Percentiles rank a stretch among this genome's conserved stretches.
Evolutionary conservation across 2,888 invertebrate genomes (phyloP).

Genomic region (Diaprepes abbreviatus): DNA sequence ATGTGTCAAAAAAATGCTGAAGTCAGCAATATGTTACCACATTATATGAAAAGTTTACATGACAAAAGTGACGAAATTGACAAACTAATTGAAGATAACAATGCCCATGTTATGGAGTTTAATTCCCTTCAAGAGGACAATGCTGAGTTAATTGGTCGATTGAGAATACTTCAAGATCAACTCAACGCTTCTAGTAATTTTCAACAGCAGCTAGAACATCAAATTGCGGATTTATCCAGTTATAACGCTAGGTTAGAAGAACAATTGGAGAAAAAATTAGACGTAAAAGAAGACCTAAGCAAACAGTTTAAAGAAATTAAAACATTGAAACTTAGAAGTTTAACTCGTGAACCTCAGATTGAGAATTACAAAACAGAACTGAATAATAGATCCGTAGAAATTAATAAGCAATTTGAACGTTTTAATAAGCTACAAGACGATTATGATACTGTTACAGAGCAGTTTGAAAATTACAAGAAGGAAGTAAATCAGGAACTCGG

Average conservation of each 20-base stretch:
- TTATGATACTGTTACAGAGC: neutral
- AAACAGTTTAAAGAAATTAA: neutral
- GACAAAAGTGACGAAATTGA: neutral
- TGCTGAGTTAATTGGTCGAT: too few relatives aligned
- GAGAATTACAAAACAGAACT: neutral
- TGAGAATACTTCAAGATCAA: neutral
- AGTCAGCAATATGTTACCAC: neutral
- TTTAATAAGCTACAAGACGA: neutral
- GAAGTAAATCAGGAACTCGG: neutral
- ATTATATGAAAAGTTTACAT: neutral
- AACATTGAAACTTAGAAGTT: neutral
- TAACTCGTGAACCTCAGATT: neutral
- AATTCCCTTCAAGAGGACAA: too few relatives aligned
- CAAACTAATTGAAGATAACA: neutral
- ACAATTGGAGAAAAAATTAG: neutral
- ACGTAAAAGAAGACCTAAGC: neutral
- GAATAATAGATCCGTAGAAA: neutral
- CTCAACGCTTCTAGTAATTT: neutral
- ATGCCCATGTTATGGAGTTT: too few relatives aligned
- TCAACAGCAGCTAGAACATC: neutral
- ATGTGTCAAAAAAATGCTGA: neutral
- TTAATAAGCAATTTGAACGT: neutral
- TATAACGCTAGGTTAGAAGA: neutral
- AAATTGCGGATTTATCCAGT: neutral
- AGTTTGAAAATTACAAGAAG: conserved; percentile 6